Base-by-base conservation (phyloP, 2,888 invertebrate species). In the Scaptomyza tumidula region DNA sequence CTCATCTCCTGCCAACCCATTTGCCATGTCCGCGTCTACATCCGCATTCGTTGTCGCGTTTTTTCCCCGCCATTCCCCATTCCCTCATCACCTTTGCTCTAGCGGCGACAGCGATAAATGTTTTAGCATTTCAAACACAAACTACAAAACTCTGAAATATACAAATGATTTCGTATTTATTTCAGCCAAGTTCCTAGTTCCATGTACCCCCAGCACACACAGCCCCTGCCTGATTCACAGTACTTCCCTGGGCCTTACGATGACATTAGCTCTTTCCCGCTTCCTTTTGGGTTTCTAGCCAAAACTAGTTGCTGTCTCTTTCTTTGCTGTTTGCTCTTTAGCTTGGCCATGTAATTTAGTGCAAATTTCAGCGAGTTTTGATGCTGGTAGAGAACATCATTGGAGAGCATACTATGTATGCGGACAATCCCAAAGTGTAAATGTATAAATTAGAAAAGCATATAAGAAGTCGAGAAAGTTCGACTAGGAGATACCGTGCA, bases 131-230 rank as follows among this genome's bases (percentile, higher is more conserved):
- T 85, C 85, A 78, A 89, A 85, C 89, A 89, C 85, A 87, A 81
- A 87, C 87, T 87, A 69, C 86, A 80, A 80, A 86, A 86, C 84
- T 78, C 66, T 78, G 83, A 89, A 86, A 86, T 88, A 86, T 86
- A 86, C 85, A 86, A 86, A 86, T 89, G 85, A 89, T 88, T 88
- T 86, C 87, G 85, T 88, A 86, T 86, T 89, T 88, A 86, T 85
- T 86, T 88, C 77, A 73, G 64, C 49, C 54, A 61, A 77, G 63
- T 55, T 62, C 56, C 61, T 55, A 70, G 31, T 49, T 57, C 59
- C 59, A 60, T 66, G 49, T 49, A n/a, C 55, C 65, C 64, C 58
- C 14, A 49, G 65, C 55, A 56, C 53, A 56, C 55, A 56, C 53
- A 56, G 55, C 35, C 44, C 41, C 45, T 10, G 6, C 58, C 55